A percentile compares a stretch with the other conserved stretches of the same genome.
phyloP scores from a whole-genome alignment of 2,888 invertebrate genomes.

The Glomeris marginata region DNA sequence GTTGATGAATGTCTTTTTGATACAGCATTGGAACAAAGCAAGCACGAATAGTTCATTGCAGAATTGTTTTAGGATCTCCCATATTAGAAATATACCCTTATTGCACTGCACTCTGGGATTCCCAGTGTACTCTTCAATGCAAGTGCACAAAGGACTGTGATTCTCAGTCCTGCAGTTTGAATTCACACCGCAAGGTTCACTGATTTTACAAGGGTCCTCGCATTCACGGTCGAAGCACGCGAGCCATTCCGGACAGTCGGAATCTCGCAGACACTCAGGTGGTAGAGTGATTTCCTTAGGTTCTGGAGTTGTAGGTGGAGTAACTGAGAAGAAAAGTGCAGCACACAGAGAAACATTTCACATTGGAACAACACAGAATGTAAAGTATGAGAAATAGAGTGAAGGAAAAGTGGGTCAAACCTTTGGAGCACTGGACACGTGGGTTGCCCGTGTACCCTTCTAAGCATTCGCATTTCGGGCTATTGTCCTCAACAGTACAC shows the following conservation, averaged over 20 bases:
- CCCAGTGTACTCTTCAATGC: conserved; percentile 19
- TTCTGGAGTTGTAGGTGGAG: background rate
- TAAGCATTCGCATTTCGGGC: conserved; percentile 20
- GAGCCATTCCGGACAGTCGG: conserved; percentile 10
- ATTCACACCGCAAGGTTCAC: conserved; percentile 19
- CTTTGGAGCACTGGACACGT: conserved; percentile 16
- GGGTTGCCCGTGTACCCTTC: conserved; percentile 19
- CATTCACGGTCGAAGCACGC: conserved; percentile 13
- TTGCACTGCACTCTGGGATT: conserved; percentile 20
- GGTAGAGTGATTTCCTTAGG: conserved; percentile 8
- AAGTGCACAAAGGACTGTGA: conserved; percentile 21
- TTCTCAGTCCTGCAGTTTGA: conserved; percentile 19
- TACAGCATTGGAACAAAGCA: too few species aligned
- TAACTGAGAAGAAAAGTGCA: background rate
- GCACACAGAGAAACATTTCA: background rate
- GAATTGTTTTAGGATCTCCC: too few species aligned
- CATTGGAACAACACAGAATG: too few species aligned
- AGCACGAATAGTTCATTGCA: too few species aligned
- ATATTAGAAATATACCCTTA: conserved; percentile 1
- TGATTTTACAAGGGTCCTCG: conserved; percentile 11
- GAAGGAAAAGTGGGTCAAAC: conserved; percentile 2
- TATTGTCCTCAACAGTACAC: conserved; percentile 20
- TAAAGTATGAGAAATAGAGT: too few species aligned
- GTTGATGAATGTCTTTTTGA: too few species aligned
- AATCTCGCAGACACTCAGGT: conserved; percentile 11